phyloP scores from a whole-genome alignment of 2,888 invertebrate genomes.

The Noctua pronuba region DNA sequence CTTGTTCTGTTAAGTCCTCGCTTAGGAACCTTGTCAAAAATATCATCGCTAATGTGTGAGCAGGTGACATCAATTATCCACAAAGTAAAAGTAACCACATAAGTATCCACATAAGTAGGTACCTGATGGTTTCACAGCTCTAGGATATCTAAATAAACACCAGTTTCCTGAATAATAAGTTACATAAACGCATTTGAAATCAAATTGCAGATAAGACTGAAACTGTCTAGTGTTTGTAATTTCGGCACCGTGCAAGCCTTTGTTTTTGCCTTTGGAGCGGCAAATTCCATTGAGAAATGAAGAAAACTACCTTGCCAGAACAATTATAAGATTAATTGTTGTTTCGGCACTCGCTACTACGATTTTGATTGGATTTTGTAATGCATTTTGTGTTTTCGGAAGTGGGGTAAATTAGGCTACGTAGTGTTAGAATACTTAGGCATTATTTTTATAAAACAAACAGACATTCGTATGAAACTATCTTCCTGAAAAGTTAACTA shows the following conservation, averaged over 20 bases:
- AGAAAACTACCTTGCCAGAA: not conserved
- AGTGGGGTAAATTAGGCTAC: too few relatives aligned
- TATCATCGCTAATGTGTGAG: not conserved
- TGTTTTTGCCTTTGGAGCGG: slow-evolving; percentile 1
- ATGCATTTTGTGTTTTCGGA: not conserved
- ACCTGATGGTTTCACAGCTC: slow-evolving; percentile 5
- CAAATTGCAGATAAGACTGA: slow-evolving; percentile 1
- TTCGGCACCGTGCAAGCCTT: not conserved
- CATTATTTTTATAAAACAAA: not conserved
- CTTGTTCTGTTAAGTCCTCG: too few relatives aligned
- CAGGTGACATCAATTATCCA: slow-evolving; percentile 24
- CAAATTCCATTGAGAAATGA: not conserved
- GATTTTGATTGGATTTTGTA: not conserved
- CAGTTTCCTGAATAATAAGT: not conserved
- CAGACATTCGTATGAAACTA: not conserved
- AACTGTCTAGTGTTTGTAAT: not conserved
- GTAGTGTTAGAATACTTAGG: not conserved
- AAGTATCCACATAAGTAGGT: not conserved
- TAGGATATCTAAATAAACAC: not conserved
- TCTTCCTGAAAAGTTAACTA: not conserved
- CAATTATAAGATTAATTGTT: not conserved
- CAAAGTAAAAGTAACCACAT: too few relatives aligned
- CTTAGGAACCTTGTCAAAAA: not conserved
- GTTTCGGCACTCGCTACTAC: too few relatives aligned
- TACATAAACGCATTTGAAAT: not conserved